Base-by-base conservation (phyloP, 2,888 invertebrate genomes). In the Drosophila paranaensis region DNA sequence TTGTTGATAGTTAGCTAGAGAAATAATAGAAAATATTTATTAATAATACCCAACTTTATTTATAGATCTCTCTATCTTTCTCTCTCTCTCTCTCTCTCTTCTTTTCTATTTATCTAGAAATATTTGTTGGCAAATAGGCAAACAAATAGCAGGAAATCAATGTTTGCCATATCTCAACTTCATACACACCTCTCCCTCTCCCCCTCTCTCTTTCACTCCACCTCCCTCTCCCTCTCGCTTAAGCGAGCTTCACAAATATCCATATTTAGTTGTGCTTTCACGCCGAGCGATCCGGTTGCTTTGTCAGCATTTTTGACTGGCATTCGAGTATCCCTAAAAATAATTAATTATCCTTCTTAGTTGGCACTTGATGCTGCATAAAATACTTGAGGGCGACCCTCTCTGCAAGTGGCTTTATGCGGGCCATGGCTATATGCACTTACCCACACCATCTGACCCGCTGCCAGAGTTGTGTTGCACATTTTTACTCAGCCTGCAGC, bases 401-500 rank as follows among this genome's bases (percentile, higher is more conserved):
- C 77, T 74, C 30, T 45, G 67, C 46, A 63, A 79, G 77, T 67
- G 42, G 66, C 77, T 66, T 39, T 30, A 66, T 71, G 63, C 71
- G 71, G 71, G 62, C 71, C 79, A 77, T 79, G 65, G 79, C 58
- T 79, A 65, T 60, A 60, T 79, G 75, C 71, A 77, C 79, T 74
- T 65, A 63, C 65, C 50, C 50, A 33, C 50, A 35, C 35, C 33
- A 50, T 13, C 50, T 50, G 53, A 25, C 39, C 37, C 40, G 46
- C 62, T 53, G 53, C 25, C 63, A 55, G 71, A 71, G 54, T 56
- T 60, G 76, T 84, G 86, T 87, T 86, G 80, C 88, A 82, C 89
- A 89, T 87, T 89, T 86, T 89, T 83, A 80, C 87, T 82, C 89
- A 77, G 89, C 88, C 89, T 87, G 88, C 80, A 87, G 89, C 82